Evolutionary conservation across 2,113 vertebrate species (phyloP).

Genomic region (Corythornis vintsioides): DNA sequence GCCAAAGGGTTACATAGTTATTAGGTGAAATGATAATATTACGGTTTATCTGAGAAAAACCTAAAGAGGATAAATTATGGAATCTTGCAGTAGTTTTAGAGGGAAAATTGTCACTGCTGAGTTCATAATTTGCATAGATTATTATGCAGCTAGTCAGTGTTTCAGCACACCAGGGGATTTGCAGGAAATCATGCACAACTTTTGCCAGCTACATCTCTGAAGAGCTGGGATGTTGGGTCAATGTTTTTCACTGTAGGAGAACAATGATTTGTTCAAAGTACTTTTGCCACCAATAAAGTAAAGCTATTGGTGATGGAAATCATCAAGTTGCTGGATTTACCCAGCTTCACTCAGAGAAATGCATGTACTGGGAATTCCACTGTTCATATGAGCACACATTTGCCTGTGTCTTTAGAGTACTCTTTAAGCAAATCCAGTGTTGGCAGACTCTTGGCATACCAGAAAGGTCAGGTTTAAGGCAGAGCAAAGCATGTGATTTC

Average conservation of each 20-base stretch:
- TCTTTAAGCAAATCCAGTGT: not conserved
- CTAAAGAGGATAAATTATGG: not conserved
- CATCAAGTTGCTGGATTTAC: not conserved
- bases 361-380: not conserved
- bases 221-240: not conserved
- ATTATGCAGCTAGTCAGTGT: not conserved
- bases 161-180: not conserved
- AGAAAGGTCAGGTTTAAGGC: not conserved
- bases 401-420: not conserved
- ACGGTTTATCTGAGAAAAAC: not conserved
- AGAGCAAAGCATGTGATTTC: not conserved
- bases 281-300: not conserved
- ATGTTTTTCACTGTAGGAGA: not conserved
- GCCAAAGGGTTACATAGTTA: not conserved
- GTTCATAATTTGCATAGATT: slow-evolving; percentile 4
- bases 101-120: not conserved
- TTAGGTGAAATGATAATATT: not conserved
- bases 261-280: not conserved
- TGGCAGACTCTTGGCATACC: not conserved
- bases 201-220: not conserved
- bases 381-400: not conserved
- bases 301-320: not conserved
- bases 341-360: not conserved
- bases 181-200: not conserved
- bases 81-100: not conserved